phyloP scores from a whole-genome alignment of 2,113 vertebrate species.

The Periophthalmus modestus region DNA sequence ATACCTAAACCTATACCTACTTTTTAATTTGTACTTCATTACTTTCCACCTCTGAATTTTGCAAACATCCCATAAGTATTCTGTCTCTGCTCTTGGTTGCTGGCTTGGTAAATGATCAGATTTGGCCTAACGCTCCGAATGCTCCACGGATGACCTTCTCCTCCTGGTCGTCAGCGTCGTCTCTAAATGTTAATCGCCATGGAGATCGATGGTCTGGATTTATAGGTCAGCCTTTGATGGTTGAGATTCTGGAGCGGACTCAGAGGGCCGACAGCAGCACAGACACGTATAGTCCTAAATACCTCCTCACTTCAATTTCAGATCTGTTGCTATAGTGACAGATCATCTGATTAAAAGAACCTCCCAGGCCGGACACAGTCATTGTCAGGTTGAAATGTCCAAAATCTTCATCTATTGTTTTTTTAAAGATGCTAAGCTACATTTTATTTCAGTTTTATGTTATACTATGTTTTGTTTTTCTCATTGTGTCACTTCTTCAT shows the following conservation, averaged over 20 bases:
- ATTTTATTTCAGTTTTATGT: too few species aligned
- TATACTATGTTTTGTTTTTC: too few species aligned
- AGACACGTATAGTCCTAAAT: background rate
- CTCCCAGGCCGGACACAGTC: background rate
- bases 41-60: too few species aligned
- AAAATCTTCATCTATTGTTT: too few species aligned
- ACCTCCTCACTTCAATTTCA: background rate
- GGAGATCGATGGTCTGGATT: conserved; percentile 50
- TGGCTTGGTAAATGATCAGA: background rate
- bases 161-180: conserved; percentile 17
- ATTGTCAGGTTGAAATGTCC: background rate
- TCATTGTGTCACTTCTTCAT: too few species aligned
- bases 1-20: too few species aligned
- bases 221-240: conserved; percentile 47
- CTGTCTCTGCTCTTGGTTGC: background rate
- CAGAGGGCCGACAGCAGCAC: conserved; percentile 5
- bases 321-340: background rate
- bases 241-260: conserved; percentile 46
- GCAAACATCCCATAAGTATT: too few species aligned
- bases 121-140: conserved; percentile 13
- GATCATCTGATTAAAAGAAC: background rate
- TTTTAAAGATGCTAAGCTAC: too few species aligned
- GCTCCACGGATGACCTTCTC: conserved; percentile 56
- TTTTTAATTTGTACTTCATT: too few species aligned
- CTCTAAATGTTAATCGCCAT: conserved; percentile 53